These are phyloP conservation scores for Lagopus muta DNA, from an alignment of 2,113 vertebrate genomes.

Conservation along the genomic window DNA sequence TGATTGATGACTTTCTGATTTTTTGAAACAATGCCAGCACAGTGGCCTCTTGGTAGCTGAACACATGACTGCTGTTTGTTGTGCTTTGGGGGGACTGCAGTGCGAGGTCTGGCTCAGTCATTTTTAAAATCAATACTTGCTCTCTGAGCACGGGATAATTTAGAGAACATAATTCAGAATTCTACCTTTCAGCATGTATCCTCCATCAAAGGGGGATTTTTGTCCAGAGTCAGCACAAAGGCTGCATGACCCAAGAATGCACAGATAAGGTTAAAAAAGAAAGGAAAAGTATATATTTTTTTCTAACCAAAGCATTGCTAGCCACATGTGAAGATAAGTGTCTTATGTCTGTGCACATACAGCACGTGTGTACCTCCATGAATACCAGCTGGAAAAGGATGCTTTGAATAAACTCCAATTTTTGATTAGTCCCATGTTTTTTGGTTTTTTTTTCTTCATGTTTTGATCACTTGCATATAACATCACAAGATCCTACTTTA, in stretches of 20 bases:
- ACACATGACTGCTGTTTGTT: slow-evolving; percentile 76
- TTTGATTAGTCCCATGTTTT: neutral
- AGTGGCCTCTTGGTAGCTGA: slow-evolving; percentile 70
- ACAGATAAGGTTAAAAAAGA: slow-evolving; percentile 78
- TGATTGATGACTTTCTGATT: slow-evolving; percentile 84
- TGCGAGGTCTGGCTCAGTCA: slow-evolving; percentile 92
- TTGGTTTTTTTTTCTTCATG: neutral
- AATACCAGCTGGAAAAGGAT: neutral
- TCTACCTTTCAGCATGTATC: slow-evolving; percentile 92
- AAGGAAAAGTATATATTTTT: slow-evolving; percentile 37
- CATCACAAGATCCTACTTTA: neutral
- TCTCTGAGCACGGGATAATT: slow-evolving; percentile 91
- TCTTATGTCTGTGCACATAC: neutral
- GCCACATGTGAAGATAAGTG: neutral
- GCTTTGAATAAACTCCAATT: neutral
- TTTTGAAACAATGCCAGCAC: slow-evolving; percentile 82
- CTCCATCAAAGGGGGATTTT: slow-evolving; percentile 85
- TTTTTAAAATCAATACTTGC: slow-evolving; percentile 96
- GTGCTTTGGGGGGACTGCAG: slow-evolving; percentile 81
- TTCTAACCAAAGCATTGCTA: slow-evolving; percentile 16
- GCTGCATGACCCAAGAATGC: slow-evolving; percentile 76
- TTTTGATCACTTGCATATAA: neutral
- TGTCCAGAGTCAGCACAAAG: slow-evolving; percentile 82
- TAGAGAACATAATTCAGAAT: slow-evolving; percentile 99
- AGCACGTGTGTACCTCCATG: neutral